A percentile compares a stretch with the other conserved stretches of the same genome.
Evolutionary conservation across 2,797 vertebrate species (phyloP).

Genomic region (Darevskia nairensis): DNA sequence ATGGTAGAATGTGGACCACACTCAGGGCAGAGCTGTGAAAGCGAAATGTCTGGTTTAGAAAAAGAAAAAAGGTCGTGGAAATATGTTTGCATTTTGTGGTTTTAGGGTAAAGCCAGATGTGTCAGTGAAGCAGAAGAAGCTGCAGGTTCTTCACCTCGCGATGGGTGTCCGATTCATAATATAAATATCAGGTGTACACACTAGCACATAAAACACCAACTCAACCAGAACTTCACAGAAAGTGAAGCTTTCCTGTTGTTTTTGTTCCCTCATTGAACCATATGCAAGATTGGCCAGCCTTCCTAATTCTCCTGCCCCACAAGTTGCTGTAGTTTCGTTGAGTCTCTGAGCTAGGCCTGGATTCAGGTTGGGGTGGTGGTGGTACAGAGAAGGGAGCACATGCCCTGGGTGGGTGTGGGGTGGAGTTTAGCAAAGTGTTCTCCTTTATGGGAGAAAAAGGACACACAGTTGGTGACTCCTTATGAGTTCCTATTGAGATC

Average conservation of each 20-base stretch:
- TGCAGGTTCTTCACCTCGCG: not conserved
- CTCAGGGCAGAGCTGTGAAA: not conserved
- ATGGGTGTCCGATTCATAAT: not conserved
- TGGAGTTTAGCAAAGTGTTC: too few relatives aligned
- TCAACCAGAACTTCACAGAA: not conserved
- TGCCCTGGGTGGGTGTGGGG: too few relatives aligned
- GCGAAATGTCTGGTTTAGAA: not conserved
- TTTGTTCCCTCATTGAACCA: not conserved
- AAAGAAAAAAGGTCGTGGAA: too few relatives aligned
- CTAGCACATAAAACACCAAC: not conserved
- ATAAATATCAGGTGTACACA: not conserved
- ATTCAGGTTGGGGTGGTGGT: not conserved
- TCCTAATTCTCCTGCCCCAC: not conserved
- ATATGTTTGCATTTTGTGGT: not conserved
- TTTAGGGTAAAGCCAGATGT: not conserved
- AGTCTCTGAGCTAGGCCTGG: not conserved
- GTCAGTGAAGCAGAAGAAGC: not conserved
- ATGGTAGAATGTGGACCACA: not conserved
- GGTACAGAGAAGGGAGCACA: not conserved
- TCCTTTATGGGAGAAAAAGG: too few relatives aligned
- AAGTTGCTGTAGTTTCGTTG: not conserved
- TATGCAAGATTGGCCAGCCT: not conserved
- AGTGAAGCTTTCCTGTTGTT: not conserved
- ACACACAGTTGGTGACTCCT: too few relatives aligned
- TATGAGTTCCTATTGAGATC: too few relatives aligned